These are phyloP conservation scores for Chelmon rostratus DNA, from an alignment of 2,797 vertebrate species.

Conservation along the genomic window DNA sequence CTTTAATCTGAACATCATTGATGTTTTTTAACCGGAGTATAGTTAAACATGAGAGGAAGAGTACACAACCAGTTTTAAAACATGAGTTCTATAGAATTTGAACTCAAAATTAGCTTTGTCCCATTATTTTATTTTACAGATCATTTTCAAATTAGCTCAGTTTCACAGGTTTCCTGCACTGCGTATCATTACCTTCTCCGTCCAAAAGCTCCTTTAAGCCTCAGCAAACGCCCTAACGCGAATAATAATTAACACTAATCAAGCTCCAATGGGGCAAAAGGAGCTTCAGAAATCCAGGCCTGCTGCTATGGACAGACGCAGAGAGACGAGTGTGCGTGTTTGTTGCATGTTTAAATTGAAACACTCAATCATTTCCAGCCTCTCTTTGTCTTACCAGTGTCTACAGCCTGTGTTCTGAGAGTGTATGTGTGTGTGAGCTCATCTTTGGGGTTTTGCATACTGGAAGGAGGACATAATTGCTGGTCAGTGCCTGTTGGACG, in stretches of 20 bases:
- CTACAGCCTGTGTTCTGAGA: slow-evolving; percentile 1
- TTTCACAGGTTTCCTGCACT: neutral
- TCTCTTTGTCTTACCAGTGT: neutral
- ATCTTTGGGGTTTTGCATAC: neutral
- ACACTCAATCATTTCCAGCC: slow-evolving; percentile 24
- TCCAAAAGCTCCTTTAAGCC: neutral
- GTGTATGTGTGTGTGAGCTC: neutral
- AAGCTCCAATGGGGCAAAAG: neutral
- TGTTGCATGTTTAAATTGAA: slow-evolving; percentile 21
- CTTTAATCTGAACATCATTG: too few relatives aligned
- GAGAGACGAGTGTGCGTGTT: neutral
- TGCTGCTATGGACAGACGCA: neutral
- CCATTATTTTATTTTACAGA: neutral
- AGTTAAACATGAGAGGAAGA: neutral
- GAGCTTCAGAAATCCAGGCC: neutral
- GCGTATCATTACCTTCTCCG: neutral
- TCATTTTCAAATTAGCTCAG: neutral
- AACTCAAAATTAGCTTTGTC: neutral
- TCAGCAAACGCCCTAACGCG: neutral
- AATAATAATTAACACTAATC: neutral
- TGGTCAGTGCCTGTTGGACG: slow-evolving; percentile 23
- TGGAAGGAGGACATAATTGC: slow-evolving; percentile 15
- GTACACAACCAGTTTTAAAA: neutral
- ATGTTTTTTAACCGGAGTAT: too few relatives aligned
- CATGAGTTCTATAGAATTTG: neutral